phyloP scores from a whole-genome alignment of 2,113 vertebrate species.

The Petaurus breviceps region DNA sequence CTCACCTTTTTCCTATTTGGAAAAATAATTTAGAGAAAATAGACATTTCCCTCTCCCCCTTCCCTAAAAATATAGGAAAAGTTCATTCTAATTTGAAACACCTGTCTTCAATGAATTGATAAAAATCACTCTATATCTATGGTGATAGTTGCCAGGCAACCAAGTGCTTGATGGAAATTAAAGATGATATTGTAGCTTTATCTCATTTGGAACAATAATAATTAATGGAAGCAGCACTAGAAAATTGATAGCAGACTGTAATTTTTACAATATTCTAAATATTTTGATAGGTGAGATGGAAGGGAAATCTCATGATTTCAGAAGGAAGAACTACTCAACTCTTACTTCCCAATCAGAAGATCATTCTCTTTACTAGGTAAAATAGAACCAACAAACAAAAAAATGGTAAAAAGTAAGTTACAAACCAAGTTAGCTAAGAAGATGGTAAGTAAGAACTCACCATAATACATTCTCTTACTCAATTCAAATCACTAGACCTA shows the following conservation, averaged over 20 bases:
- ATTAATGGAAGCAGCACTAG: constrained; percentile 51
- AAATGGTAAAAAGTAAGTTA: not conserved
- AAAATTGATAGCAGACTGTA: constrained; percentile 78
- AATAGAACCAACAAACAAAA: not conserved
- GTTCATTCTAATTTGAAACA: constrained; percentile 76
- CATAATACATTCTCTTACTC: not conserved
- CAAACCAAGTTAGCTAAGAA: not conserved
- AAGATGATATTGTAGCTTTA: constrained; percentile 72
- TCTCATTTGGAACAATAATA: constrained; percentile 69
- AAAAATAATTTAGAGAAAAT: constrained; percentile 57
- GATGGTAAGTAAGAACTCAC: not conserved
- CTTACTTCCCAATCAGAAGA: not conserved
- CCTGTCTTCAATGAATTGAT: constrained; percentile 65
- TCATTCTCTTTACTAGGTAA: not conserved
- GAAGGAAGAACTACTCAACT: not conserved
- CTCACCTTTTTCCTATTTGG: constrained; percentile 64
- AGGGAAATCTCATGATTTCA: not conserved
- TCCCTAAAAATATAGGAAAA: constrained; percentile 55
- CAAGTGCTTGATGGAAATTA: constrained; percentile 68
- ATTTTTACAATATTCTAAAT: constrained; percentile 61
- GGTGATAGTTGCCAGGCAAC: constrained; percentile 65
- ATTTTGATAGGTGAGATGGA: not conserved
- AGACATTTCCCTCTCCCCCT: not conserved
- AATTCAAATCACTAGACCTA: not conserved
- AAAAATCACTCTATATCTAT: constrained; percentile 73